A percentile compares a stretch with the other conserved stretches of the same genome.
These are phyloP conservation scores for Heteromormyrus szaboi DNA, from an alignment of 2,797 vertebrate genomes.

Conservation along the genomic window DNA sequence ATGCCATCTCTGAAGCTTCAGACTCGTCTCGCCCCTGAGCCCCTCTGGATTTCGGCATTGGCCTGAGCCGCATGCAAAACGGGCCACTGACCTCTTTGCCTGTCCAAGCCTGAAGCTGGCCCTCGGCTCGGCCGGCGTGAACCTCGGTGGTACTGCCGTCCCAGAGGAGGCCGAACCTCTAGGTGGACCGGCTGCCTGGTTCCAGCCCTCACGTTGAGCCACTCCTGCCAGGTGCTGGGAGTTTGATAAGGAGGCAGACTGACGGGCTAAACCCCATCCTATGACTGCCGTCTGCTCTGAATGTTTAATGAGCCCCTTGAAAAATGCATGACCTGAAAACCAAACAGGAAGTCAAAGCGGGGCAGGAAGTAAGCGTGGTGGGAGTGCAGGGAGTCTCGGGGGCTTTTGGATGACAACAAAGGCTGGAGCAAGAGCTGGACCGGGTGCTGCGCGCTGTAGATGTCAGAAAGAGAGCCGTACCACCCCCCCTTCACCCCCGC, in stretches of 20 bases:
- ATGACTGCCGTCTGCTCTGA: conserved; percentile 32
- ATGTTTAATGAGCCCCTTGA: conserved; percentile 51
- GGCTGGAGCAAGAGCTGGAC: not conserved
- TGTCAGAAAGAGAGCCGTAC: not conserved
- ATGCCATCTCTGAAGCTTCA: not conserved
- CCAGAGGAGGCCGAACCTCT: not conserved
- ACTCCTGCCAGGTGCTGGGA: not conserved
- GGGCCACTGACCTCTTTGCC: not conserved
- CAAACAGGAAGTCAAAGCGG: conserved; percentile 44
- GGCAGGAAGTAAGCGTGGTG: conserved; percentile 18
- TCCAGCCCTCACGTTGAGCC: not conserved
- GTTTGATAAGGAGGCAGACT: not conserved
- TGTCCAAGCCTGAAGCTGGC: conserved; percentile 22
- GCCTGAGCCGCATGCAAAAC: not conserved
- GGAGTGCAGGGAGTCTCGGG: conserved; percentile 3
- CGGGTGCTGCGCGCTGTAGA: not conserved
- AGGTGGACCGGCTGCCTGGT: not conserved
- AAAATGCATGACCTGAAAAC: conserved; percentile 49
- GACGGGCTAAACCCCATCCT: not conserved
- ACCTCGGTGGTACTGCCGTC: not conserved
- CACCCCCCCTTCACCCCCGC: not conserved
- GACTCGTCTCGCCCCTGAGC: not conserved
- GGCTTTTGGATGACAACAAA: not conserved
- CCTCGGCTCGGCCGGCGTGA: conserved; percentile 20
- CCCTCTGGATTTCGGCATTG: not conserved